Percentiles rank a stretch among this genome's conserved stretches.
Conservation (phyloP, 2,888 invertebrate genomes). For the Eumacrocentrus americanus region DNA sequence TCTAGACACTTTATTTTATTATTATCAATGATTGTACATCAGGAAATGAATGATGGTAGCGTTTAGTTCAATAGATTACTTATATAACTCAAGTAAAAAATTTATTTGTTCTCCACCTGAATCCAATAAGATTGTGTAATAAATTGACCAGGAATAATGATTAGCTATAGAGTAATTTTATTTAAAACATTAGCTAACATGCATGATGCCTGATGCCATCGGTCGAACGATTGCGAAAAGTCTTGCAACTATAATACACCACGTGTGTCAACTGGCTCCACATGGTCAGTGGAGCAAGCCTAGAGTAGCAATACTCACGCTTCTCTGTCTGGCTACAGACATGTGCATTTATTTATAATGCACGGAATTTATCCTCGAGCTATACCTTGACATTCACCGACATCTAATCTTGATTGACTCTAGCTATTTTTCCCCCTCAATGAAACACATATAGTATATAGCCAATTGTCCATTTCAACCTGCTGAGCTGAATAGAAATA, state of each 20-base stretch:
- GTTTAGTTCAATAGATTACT: background rate
- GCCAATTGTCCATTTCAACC: too few species aligned
- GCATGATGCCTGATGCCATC: conserved; percentile 11
- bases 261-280: conserved; percentile 31
- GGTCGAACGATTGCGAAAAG: conserved; percentile 37
- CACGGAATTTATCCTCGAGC: background rate
- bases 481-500: conserved; percentile 6
- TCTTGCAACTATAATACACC: conserved; percentile 35
- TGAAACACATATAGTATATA: too few species aligned
- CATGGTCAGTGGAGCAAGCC: conserved; percentile 32
- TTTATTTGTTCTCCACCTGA: background rate
- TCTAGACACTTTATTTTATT: too few species aligned
- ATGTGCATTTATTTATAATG: conserved; percentile 11
- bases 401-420: background rate
- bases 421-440: background rate
- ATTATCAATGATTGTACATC: too few species aligned
- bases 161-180: too few species aligned
- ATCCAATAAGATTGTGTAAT: background rate
- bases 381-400: conserved; percentile 21
- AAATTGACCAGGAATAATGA: background rate
- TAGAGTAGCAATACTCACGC: background rate
- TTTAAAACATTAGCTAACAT: background rate
- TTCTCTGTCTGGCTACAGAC: background rate
- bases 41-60: too few species aligned
- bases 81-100: background rate